These are phyloP conservation scores for Geotrupes spiniger DNA, from an alignment of 2,888 invertebrate species.

Conservation along the genomic window DNA sequence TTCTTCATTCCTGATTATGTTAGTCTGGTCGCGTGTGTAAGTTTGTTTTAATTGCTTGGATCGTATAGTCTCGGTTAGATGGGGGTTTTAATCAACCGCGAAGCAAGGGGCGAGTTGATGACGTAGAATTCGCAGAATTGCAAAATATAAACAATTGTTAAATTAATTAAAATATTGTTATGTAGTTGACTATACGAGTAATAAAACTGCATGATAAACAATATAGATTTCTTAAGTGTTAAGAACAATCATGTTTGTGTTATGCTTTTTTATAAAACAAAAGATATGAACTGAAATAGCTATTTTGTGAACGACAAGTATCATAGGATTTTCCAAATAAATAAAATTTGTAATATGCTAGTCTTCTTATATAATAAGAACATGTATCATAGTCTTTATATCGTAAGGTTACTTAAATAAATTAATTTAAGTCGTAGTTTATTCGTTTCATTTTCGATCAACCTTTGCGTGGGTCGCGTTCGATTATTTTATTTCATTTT, in stretches of 20 bases:
- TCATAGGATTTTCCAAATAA: conserved; percentile 13
- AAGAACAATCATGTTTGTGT: conserved; percentile 11
- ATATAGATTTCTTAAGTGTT: conserved; percentile 8
- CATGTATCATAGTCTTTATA: conserved; percentile 3
- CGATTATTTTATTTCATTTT: conserved; percentile 1
- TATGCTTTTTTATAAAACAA: conserved; percentile 5
- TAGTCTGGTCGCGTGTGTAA: no score
- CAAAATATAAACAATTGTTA: conserved; percentile 12
- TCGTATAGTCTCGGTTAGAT: no score
- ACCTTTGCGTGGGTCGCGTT: not conserved
- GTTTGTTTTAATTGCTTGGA: no score
- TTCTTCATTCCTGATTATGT: no score
- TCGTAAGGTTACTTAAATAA: not conserved
- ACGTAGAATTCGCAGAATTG: conserved; percentile 9
- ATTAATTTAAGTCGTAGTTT: not conserved
- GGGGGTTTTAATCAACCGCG: no score
- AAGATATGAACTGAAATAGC: conserved; percentile 12
- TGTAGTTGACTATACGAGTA: conserved; percentile 19
- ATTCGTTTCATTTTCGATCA: not conserved
- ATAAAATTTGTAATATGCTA: conserved; percentile 16
- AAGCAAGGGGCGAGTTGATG: no score
- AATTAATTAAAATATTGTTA: conserved; percentile 19
- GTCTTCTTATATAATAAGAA: conserved; percentile 11
- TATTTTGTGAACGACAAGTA: conserved; percentile 15
- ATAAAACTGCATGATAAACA: conserved; percentile 10